A percentile compares a stretch with the other conserved stretches of the same genome.
Conservation (phyloP, 2,113 vertebrate genomes). For the Sisor rabdophorus region DNA sequence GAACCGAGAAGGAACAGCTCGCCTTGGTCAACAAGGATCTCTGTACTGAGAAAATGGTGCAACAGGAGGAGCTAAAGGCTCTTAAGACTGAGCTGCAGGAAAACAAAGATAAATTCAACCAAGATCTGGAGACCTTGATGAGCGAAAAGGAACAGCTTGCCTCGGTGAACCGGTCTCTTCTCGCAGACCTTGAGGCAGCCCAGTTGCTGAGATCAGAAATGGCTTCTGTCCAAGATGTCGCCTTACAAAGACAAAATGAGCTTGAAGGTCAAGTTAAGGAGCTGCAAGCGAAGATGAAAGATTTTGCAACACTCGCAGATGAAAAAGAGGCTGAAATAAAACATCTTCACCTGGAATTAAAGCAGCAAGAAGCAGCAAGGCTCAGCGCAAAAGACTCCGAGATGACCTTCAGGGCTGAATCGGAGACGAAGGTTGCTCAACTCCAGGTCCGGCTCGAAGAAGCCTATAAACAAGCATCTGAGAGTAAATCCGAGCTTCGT, state of each 20-base stretch:
- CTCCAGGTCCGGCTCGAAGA: constrained; percentile 31
- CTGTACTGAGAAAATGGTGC: neutral
- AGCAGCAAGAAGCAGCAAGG: neutral
- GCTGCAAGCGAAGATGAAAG: constrained; percentile 30
- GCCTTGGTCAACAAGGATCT: neutral
- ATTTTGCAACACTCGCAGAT: neutral
- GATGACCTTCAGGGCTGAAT: constrained; percentile 62
- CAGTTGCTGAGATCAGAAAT: neutral
- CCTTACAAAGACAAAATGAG: neutral
- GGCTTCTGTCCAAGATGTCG: neutral
- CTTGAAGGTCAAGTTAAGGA: constrained; percentile 2
- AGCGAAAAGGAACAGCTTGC: constrained; percentile 7
- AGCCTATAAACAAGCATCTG: neutral
- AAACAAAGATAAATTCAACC: neutral
- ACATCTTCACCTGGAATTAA: constrained; percentile 27
- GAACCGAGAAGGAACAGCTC: constrained; percentile 2
- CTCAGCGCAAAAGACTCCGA: neutral
- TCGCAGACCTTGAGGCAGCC: neutral
- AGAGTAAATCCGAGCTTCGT: constrained; percentile 25
- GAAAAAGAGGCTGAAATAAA: constrained; percentile 45
- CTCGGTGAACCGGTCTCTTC: constrained; percentile 2
- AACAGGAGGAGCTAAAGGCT: neutral
- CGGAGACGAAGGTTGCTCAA: constrained; percentile 55
- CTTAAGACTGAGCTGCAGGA: constrained; percentile 16
- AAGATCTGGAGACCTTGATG: neutral